Percentiles rank a stretch among this genome's conserved stretches.
These are phyloP conservation scores for Agelastica alni DNA, from an alignment of 2,888 invertebrate genomes.

Conservation along the genomic window DNA sequence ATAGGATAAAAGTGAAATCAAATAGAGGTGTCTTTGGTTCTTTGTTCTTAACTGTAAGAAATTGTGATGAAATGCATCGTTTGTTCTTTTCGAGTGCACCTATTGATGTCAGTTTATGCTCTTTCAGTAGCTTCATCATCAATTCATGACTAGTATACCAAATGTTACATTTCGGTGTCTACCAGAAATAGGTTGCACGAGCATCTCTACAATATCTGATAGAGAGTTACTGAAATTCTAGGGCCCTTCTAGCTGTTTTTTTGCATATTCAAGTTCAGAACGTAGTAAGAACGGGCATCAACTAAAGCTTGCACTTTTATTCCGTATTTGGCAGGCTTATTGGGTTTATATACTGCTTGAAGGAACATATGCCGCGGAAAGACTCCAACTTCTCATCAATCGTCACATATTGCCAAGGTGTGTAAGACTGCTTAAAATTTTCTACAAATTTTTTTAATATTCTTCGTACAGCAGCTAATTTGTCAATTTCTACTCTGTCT, in stretches of 20 bases:
- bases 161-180: background rate
- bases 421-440: background rate
- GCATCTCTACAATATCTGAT: conserved; percentile 11
- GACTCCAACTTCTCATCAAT: background rate
- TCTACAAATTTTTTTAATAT: too few relatives aligned
- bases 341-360: background rate
- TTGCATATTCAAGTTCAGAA: background rate
- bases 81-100: too few relatives aligned
- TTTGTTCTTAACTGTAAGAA: too few relatives aligned
- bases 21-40: too few relatives aligned
- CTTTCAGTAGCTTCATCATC: too few relatives aligned
- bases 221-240: conserved; percentile 14
- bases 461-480: too few relatives aligned
- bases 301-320: conserved; percentile 19
- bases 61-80: too few relatives aligned
- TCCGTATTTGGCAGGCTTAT: conserved; percentile 11
- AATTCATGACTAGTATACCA: too few relatives aligned
- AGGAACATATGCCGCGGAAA: background rate
- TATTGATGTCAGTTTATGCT: too few relatives aligned
- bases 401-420: background rate
- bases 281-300: conserved; percentile 17
- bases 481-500: too few relatives aligned
- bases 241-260: conserved; percentile 13
- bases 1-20: too few relatives aligned
- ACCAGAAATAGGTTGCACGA: conserved; percentile 4